A percentile compares a stretch with the other conserved stretches of the same genome.
phyloP scores from a whole-genome alignment of 2,888 invertebrate species.

The Drosophila affinis region DNA sequence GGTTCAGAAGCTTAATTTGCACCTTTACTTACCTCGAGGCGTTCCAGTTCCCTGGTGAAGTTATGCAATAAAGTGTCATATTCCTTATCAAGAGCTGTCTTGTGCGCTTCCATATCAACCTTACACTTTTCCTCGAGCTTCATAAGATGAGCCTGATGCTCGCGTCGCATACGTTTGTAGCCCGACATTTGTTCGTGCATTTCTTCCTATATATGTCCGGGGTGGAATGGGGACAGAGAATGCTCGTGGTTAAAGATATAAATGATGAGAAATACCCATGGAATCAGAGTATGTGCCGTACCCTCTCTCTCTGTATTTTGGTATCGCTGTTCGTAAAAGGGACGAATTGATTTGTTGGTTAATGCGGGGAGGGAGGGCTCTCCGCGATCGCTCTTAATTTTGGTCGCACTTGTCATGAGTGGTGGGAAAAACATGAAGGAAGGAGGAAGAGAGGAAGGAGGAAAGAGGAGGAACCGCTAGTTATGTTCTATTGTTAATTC shows the following conservation, averaged over 20 bases:
- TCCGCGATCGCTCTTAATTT: too few species aligned
- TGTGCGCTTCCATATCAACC: slow-evolving; percentile 98
- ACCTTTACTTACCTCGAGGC: slow-evolving; percentile 87
- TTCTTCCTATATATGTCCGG: slow-evolving; percentile 88
- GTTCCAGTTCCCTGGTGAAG: slow-evolving; percentile 95
- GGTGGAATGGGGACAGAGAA: slow-evolving; percentile 23
- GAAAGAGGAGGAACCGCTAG: too few species aligned
- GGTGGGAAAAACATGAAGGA: too few species aligned
- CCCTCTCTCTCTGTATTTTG: too few species aligned
- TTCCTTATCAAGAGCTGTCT: slow-evolving; percentile 97
- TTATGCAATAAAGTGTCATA: slow-evolving; percentile 96
- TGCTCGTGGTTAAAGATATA: slow-evolving; percentile 31
- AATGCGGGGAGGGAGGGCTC: too few species aligned
- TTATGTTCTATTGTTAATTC: too few species aligned
- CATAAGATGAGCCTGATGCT: slow-evolving; percentile 97
- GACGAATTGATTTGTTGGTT: too few species aligned
- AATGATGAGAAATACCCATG: not conserved
- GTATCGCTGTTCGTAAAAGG: too few species aligned
- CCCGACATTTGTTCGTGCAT: slow-evolving; percentile 99
- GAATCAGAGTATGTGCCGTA: not conserved
- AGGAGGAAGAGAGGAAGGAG: too few species aligned
- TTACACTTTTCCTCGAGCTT: slow-evolving; percentile 98
- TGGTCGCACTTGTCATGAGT: too few species aligned
- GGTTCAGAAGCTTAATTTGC: not conserved
- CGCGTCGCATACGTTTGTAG: slow-evolving; percentile 98